Base-by-base conservation (phyloP, 2,113 vertebrate species). In the Mesoclemmys tuberculata region DNA sequence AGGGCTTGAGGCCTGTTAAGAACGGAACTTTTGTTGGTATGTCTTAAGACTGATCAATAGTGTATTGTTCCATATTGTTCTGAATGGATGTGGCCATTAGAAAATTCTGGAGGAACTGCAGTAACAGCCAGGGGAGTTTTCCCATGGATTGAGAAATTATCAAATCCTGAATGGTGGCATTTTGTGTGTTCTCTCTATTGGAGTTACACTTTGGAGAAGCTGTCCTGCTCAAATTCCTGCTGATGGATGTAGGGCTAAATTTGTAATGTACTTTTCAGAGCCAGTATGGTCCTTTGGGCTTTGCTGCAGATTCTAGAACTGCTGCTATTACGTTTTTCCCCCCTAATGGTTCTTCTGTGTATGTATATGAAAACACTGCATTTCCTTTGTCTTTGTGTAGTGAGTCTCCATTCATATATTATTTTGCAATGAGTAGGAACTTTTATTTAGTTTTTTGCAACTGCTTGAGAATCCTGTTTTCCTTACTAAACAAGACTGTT, bases 321-420 rank as follows among this genome's bases (percentile, higher is more conserved):
- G 16, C 51, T 94, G 24, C 41, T 52, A 8, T 22, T 82, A 51
- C n/a, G 75, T 0, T 84, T 81, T 90, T 3, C 88, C 93, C 64
- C 64, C 56, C 13, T 79, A 46, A 22, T 93, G 2, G 2, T 41
- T 71, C 49, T 87, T 80, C 4, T 0, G 0, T 87, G 18, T 54
- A 0, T 90, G 49, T 84, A 48, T 55, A 6, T 89, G 2, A 74
- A 82, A 84, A 31, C 35, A 93, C 41, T 71, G 2, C 10, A 52
- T 88, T 84, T 92, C 0, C 89, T 88, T 81, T 84, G 19, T 14
- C 68, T 19, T 31, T 71, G 9, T 87, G 52, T 86, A 68, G 16
- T 89, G 26, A 54, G 82, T 84, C 26, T 88, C 38, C 26, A 51
- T 93, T 91, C 18, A 3, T 49, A 31, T 5, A 2, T 85, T 86